Percentiles rank a stretch among this genome's conserved stretches.
Evolutionary conservation across 2,797 vertebrate genomes (phyloP).

Genomic region (Parambassis ranga): DNA sequence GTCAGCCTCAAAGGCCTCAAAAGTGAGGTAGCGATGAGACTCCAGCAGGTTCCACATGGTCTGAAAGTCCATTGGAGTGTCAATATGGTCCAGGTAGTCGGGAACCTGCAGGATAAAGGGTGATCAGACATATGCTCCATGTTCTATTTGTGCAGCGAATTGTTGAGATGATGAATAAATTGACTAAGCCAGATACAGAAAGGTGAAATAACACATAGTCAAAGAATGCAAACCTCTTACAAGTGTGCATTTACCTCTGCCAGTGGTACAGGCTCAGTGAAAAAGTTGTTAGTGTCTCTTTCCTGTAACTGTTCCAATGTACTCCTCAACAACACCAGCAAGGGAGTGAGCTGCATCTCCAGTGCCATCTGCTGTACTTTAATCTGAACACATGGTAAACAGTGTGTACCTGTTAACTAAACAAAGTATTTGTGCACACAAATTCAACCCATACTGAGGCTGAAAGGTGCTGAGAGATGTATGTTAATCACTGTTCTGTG

Average conservation of each 20-base stretch:
- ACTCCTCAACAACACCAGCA: conserved; percentile 93
- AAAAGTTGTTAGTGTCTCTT: conserved; percentile 97
- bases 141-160: neutral
- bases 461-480: neutral
- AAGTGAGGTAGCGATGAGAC: conserved; percentile 94
- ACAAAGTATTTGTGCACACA: neutral
- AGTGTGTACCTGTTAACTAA: neutral
- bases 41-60: conserved; percentile 98
- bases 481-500: neutral
- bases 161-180: too few species aligned
- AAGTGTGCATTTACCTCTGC: conserved; percentile 89
- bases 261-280: conserved; percentile 95
- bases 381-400: conserved; percentile 81
- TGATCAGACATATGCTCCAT: neutral
- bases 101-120: conserved; percentile 83
- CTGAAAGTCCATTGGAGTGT: conserved; percentile 99
- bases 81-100: conserved; percentile 98
- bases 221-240: neutral
- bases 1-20: conserved; percentile 95
- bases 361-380: conserved; percentile 96
- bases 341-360: conserved; percentile 97
- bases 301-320: conserved; percentile 97
- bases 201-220: too few species aligned
- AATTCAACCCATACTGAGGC: neutral
- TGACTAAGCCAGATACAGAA: too few species aligned